Evolutionary conservation across 2,888 invertebrate genomes (phyloP).

Genomic region (Eupithecia exiguata): DNA sequence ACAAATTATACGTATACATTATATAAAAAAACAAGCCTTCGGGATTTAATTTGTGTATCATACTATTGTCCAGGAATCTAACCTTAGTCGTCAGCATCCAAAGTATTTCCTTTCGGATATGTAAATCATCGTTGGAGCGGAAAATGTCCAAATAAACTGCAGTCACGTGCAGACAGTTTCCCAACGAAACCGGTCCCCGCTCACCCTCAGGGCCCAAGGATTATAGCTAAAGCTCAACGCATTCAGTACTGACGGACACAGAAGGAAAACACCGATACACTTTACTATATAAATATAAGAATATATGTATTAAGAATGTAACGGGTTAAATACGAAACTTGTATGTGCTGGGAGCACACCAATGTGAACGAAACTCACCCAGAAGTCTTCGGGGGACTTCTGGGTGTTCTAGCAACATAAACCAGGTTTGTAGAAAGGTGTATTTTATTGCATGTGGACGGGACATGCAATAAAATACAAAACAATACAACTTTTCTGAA

Average conservation of each 20-base stretch:
- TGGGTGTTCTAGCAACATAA: too few relatives aligned
- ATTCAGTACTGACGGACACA: not conserved
- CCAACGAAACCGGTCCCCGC: constrained; percentile 53
- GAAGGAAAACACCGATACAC: not conserved
- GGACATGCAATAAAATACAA: too few relatives aligned
- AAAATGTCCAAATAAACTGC: constrained; percentile 27
- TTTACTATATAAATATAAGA: not conserved
- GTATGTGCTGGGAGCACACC: too few relatives aligned
- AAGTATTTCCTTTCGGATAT: constrained; percentile 1
- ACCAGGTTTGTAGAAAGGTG: too few relatives aligned
- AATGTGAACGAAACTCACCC: too few relatives aligned
- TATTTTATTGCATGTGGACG: too few relatives aligned
- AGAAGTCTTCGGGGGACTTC: too few relatives aligned
- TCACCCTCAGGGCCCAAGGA: constrained; percentile 64
- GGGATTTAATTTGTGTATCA: not conserved
- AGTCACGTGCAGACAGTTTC: constrained; percentile 44
- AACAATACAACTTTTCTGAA: too few relatives aligned
- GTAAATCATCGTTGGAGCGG: constrained; percentile 14
- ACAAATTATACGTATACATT: too few relatives aligned
- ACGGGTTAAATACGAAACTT: not conserved
- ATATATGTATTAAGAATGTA: not conserved
- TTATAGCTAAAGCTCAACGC: constrained; percentile 23
- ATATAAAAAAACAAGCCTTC: too few relatives aligned
- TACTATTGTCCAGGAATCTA: not conserved
- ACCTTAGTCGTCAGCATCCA: not conserved